Evolutionary conservation across 2,797 vertebrate species (phyloP).

Genomic region (Eospalax fontanierii): DNA sequence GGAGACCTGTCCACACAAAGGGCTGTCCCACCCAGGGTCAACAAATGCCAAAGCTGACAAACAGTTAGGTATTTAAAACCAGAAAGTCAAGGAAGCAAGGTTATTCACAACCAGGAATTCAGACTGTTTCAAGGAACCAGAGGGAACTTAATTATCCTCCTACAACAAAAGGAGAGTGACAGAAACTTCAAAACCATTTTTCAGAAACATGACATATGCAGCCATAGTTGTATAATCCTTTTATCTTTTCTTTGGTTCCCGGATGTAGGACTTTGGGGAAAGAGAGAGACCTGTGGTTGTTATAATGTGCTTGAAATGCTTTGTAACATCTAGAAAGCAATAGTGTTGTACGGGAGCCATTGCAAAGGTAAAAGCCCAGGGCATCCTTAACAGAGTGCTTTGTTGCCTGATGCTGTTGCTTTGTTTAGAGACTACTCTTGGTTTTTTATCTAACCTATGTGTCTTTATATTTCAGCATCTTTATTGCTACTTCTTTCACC

Average conservation of each 20-base stretch:
- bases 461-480: constrained; percentile 56
- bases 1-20: background rate
- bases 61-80: background rate
- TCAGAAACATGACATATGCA: background rate
- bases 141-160: background rate
- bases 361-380: constrained; percentile 11
- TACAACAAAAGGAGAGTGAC: constrained; percentile 7
- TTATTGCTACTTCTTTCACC: background rate
- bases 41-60: background rate
- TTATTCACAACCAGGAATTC: background rate
- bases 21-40: no score
- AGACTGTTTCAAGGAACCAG: background rate
- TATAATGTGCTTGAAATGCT: background rate
- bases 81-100: background rate
- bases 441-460: constrained; percentile 11
- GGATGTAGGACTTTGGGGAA: background rate
- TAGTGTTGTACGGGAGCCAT: background rate
- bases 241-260: background rate
- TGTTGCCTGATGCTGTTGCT: background rate
- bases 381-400: constrained; percentile 4
- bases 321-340: background rate
- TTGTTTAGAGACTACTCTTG: background rate
- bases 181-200: constrained; percentile 41
- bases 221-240: background rate
- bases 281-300: background rate